Evolutionary conservation across 2,113 vertebrate genomes (phyloP), one percentile per base, ranked within the genome.

Genomic region (Balaeniceps rex): DNA sequence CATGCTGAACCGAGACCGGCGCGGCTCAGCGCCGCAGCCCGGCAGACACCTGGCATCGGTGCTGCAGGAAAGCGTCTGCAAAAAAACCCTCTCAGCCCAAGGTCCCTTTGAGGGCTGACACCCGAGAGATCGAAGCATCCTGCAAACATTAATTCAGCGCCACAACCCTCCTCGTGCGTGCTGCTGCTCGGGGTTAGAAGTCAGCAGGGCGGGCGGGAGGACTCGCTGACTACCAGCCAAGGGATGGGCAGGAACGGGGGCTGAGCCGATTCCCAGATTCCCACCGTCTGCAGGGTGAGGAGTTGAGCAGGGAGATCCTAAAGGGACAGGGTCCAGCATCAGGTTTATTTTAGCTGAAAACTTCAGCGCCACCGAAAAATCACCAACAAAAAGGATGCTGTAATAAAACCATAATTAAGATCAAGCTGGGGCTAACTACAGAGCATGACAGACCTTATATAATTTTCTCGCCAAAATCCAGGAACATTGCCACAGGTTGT

Each of bases 401-500:
- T 52, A 94, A 96, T 85, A 96, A 97, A 96, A 51, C 40, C 46
- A 19, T 54, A 91, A 89, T 80, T 84, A 94, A 94, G 87, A 82
- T 78, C 93, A 85, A 87, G 94, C 88, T 80, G 87, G 89, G 93
- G 83, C 80, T 64, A 84, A 87, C 77, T 80, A 69, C 52, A 29
- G 87, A 6, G 23, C 52, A 77, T 26, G 46, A 79, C 74, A 85
- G 57, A 24, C 58, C 19, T 0, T 36, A n/a, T 29, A 57, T 57
- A 49, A 91, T 87, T 83, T 85, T 64, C 74, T 90, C 84, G 91
- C 63, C 75, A 22, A 95, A 89, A 96, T 74, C 88, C 93, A 92
- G 94, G 87, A 90, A 87, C 54, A 15, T 70, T 94, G 95, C 83
- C 92, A 92, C 86, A 49, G 92, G 90, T 95, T 97, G 92, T 64